Base-by-base conservation (phyloP, 2,888 invertebrate species). In the Hecatera dysodea region DNA sequence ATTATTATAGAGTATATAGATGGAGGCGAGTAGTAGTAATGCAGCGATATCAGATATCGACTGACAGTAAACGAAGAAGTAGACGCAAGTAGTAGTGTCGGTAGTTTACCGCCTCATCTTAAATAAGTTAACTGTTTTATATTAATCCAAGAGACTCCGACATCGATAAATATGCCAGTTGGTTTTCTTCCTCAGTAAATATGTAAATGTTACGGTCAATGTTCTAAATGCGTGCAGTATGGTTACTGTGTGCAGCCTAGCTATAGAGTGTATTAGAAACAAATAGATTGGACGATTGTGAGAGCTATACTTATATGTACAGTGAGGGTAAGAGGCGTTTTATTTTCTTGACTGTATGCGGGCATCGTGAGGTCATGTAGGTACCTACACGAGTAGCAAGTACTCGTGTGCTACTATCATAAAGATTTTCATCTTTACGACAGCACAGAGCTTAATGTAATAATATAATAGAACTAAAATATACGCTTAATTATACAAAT, bases 1-100 rank as follows among this genome's bases (percentile, higher is more conserved):
- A 85, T 82, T 84, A 82, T 81, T 83, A 78, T 81, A 81, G 78
- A 71, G 62, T 77, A 71, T 70, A 72, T 71, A 71, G 61, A 56
- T 56, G 60, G 68, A 76, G 73, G 72, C 62, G 63, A 71, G 65
- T 76, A 57, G 72, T 46, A 66, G 68, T 75, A 74, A 77, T 73
- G 77, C 76, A 69, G 76, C 69, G 73, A 78, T 82, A 82, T 84
- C 76, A 67, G 84, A 75, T 81, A 82, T 81, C 72, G 69, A 64
- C 67, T 70, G 75, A 72, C 67, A 78, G 62, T 85, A 67, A 81
- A 62, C 46, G 44, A 42, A 29, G 55, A 64, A 65, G 66, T 67
- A 52, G 65, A 53, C 68, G 59, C 66, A 70, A 56, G 61, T 66
- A 36, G 44, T 66, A 19, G 29, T 15, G 17, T 67, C 27, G 61